phyloP scores from a whole-genome alignment of 2,113 vertebrate genomes.

The Noturus placidus region DNA sequence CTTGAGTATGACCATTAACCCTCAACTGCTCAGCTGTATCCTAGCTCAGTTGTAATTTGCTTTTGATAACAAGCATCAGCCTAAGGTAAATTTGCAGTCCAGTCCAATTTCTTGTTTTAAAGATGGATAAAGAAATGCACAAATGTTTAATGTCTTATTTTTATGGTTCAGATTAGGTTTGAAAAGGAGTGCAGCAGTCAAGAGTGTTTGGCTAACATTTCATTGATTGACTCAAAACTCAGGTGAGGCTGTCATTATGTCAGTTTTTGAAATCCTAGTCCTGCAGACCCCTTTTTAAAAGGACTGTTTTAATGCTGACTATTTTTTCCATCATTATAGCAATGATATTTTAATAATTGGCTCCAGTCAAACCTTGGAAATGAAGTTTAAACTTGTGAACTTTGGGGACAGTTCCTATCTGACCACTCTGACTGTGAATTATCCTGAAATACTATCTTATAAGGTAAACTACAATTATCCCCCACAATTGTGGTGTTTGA shows the following conservation, averaged over 20 bases:
- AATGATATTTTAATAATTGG: slow-evolving; percentile 40
- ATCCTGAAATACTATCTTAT: slow-evolving; percentile 51
- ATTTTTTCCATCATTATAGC: slow-evolving; percentile 40
- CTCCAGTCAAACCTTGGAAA: slow-evolving; percentile 40
- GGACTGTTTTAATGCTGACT: neutral
- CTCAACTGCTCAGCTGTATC: neutral
- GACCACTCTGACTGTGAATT: slow-evolving; percentile 56
- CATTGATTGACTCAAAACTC: slow-evolving; percentile 45
- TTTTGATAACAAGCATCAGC: neutral
- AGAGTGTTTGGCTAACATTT: slow-evolving; percentile 42
- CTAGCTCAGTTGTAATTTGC: neutral
- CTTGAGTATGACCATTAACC: neutral
- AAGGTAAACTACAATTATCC: slow-evolving; percentile 48
- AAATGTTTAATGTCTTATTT: neutral
- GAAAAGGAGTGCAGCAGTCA: slow-evolving; percentile 38
- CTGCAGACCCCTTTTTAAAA: neutral
- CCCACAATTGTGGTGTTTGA: neutral
- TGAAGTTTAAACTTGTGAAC: slow-evolving; percentile 55
- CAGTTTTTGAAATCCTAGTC: neutral
- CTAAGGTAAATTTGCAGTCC: too few relatives aligned
- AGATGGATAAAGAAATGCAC: neutral
- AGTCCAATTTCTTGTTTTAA: neutral
- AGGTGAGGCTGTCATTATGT: slow-evolving; percentile 48
- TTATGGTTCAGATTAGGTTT: slow-evolving; percentile 53
- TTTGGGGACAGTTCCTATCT: slow-evolving; percentile 45